These are phyloP conservation scores for Coregonus suidteri DNA, from an alignment of 2,797 vertebrate species.

Conservation along the genomic window DNA sequence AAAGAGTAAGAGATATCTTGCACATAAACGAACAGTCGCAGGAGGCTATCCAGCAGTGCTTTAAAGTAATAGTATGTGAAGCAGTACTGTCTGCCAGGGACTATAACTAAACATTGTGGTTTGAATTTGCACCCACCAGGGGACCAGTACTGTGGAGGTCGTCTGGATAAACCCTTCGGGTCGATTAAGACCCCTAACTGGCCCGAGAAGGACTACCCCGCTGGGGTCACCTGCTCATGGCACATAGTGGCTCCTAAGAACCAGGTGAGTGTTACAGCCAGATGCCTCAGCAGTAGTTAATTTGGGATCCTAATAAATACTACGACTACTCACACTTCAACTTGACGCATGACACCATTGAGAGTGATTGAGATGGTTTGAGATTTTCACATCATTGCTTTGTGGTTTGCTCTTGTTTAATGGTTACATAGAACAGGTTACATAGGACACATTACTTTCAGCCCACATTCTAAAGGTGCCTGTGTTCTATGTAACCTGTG, in stretches of 20 bases:
- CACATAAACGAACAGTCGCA: background rate
- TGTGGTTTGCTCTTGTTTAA: no score
- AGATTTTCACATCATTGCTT: no score
- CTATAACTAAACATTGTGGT: background rate
- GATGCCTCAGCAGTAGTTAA: background rate
- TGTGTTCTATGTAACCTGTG: no score
- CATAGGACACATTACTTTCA: no score
- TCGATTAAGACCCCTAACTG: slow-evolving; percentile 97
- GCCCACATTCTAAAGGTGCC: no score
- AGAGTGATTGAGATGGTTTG: no score
- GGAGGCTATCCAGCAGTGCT: background rate
- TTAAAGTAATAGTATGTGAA: background rate
- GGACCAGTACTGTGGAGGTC: slow-evolving; percentile 95
- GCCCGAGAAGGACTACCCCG: slow-evolving; percentile 96
- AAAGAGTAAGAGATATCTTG: background rate
- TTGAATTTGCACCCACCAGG: slow-evolving; percentile 68
- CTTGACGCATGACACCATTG: background rate
- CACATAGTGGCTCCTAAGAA: slow-evolving; percentile 94
- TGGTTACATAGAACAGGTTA: no score
- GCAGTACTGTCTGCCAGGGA: background rate
- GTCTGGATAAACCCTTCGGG: slow-evolving; percentile 85
- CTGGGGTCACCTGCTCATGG: slow-evolving; percentile 95
- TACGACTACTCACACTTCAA: background rate
- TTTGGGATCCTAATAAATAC: background rate
- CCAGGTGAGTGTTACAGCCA: slow-evolving; percentile 77